Conservation (phyloP, 1,140 invertebrate species). For the Lordiphosa clarofinis region DNA sequence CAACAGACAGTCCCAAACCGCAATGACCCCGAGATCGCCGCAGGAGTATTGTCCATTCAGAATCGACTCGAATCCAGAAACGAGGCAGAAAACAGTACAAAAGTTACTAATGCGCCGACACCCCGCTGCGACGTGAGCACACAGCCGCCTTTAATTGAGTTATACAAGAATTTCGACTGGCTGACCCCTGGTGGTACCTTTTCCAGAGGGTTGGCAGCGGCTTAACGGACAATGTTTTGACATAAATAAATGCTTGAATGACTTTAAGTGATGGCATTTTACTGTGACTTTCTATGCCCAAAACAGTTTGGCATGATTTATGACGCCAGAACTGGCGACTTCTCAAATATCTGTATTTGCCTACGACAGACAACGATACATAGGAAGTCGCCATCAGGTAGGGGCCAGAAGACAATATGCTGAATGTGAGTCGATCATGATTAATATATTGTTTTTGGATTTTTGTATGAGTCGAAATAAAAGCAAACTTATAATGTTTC, state of each 20-base stretch:
- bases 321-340: conserved; percentile 52
- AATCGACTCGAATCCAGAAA: conserved; percentile 29
- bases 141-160: conserved; percentile 72
- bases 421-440: neutral
- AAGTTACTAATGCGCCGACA: conserved; percentile 70
- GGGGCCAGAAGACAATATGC: neutral
- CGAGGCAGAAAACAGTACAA: conserved; percentile 30
- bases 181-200: conserved; percentile 49
- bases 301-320: conserved; percentile 68
- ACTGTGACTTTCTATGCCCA: conserved; percentile 65
- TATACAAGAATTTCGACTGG: conserved; percentile 46
- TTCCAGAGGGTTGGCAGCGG: conserved; percentile 40
- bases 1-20: conserved; percentile 40
- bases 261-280: conserved; percentile 72
- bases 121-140: conserved; percentile 63
- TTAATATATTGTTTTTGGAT: neutral
- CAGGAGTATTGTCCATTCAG: conserved; percentile 52
- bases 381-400: neutral
- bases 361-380: conserved; percentile 9
- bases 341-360: conserved; percentile 23
- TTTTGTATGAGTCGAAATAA: no score
- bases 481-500: neutral
- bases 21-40: conserved; percentile 54
- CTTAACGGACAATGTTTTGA: conserved; percentile 69
- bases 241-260: conserved; percentile 76